phyloP scores from a whole-genome alignment of 2,797 vertebrate genomes.

The Xenentodon cancila region DNA sequence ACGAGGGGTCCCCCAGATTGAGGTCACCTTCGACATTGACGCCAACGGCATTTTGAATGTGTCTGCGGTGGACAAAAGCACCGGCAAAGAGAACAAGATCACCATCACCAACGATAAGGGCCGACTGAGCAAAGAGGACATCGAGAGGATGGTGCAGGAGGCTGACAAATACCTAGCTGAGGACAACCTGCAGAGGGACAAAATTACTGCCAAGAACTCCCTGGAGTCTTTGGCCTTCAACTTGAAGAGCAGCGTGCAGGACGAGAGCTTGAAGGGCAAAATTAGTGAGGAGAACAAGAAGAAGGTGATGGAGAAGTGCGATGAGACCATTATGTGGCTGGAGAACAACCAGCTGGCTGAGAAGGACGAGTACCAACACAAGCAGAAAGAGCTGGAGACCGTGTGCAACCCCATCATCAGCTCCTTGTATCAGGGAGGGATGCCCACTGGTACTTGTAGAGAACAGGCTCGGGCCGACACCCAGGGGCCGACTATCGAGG shows the following conservation, averaged over 20 bases:
- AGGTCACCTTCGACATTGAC: too few species aligned
- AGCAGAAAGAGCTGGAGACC: constrained; percentile 56
- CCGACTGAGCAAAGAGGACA: constrained; percentile 69
- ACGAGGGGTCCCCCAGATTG: constrained; percentile 58
- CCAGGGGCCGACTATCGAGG: constrained; percentile 54
- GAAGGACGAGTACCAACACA: too few species aligned
- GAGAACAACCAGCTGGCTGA: constrained; percentile 82
- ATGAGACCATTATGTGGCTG: constrained; percentile 55
- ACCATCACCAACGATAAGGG: constrained; percentile 70
- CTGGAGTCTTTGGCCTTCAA: constrained; percentile 68
- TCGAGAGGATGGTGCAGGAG: constrained; percentile 67
- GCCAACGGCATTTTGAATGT: too few species aligned
- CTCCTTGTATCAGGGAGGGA: constrained; percentile 60
- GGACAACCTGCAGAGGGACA: constrained; percentile 63
- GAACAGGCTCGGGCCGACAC: constrained; percentile 15
- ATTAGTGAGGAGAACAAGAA: too few species aligned
- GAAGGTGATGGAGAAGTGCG: constrained; percentile 56
- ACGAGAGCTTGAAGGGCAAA: constrained; percentile 53
- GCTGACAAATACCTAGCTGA: constrained; percentile 63
- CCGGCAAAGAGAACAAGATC: too few species aligned
- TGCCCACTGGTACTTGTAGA: constrained; percentile 19
- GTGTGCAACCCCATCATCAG: constrained; percentile 56
- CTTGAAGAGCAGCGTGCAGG: constrained; percentile 48
- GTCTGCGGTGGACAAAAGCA: too few species aligned
- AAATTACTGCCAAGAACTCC: constrained; percentile 63